Conservation (phyloP, 1,140 invertebrate genomes). For the Chrysomallon squamiferum region DNA sequence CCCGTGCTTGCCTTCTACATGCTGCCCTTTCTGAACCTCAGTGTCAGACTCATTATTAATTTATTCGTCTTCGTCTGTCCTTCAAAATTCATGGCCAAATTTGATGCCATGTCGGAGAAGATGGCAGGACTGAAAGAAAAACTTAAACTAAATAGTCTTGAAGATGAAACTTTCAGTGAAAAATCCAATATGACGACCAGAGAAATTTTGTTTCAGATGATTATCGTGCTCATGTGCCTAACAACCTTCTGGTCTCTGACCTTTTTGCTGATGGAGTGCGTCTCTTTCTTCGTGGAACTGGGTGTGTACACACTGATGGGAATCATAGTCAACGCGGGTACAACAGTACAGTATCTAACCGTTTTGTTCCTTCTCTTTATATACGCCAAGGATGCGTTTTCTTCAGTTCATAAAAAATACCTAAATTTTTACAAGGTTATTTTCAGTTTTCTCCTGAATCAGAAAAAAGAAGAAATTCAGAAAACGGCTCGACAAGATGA, state of each 20-base stretch:
- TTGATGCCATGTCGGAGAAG: background rate
- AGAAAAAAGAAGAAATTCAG: conserved; percentile 33
- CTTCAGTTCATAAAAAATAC: conserved; percentile 40
- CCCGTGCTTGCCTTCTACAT: conserved; percentile 35
- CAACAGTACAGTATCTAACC: conserved; percentile 35
- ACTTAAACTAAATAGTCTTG: background rate
- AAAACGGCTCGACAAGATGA: conserved; percentile 20
- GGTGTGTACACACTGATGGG: conserved; percentile 51
- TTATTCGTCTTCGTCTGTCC: conserved; percentile 36
- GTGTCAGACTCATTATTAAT: conserved; percentile 25
- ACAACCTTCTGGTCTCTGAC: conserved; percentile 41
- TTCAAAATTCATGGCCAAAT: background rate
- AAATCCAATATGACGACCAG: conserved; percentile 4
- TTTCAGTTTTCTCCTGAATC: conserved; percentile 20
- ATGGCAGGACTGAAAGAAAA: conserved; percentile 4
- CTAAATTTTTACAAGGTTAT: conserved; percentile 44
- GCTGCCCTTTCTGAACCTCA: conserved; percentile 28
- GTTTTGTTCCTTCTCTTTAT: conserved; percentile 41
- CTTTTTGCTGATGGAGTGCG: conserved; percentile 41
- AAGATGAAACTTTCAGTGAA: conserved; percentile 4
- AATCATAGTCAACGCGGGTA: conserved; percentile 47
- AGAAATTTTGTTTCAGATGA: conserved; percentile 26
- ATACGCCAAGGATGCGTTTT: conserved; percentile 42
- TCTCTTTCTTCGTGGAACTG: conserved; percentile 44
- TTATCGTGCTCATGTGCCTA: conserved; percentile 34